Evolutionary conservation across 2,113 vertebrate genomes (phyloP).

Genomic region (Synodontis membranacea): DNA sequence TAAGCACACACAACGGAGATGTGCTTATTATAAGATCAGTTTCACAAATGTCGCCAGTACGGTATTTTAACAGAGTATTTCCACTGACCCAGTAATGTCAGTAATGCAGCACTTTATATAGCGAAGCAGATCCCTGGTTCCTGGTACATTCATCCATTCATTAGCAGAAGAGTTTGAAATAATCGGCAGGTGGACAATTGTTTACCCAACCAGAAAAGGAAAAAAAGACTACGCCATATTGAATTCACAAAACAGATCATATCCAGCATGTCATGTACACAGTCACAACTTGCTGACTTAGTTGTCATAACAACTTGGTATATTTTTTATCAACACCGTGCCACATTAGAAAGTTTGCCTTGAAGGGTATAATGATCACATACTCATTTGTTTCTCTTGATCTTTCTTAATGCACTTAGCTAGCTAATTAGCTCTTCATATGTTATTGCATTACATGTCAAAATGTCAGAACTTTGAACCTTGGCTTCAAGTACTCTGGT

Average conservation of each 20-base stretch:
- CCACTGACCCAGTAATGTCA: background rate
- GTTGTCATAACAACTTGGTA: too few relatives aligned
- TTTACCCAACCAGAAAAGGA: background rate
- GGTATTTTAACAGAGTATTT: background rate
- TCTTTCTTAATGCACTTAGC: background rate
- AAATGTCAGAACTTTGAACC: background rate
- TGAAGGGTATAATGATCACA: background rate
- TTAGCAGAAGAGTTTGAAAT: background rate
- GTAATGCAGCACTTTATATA: background rate
- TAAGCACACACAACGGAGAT: conserved; percentile 54
- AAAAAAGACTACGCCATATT: background rate
- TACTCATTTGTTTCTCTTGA: background rate
- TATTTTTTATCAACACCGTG: background rate
- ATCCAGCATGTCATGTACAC: background rate
- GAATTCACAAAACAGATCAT: background rate
- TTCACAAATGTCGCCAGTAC: too few relatives aligned
- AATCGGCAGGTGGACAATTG: background rate
- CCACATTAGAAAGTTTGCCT: background rate
- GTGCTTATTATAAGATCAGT: background rate
- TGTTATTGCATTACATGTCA: background rate
- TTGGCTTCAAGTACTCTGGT: background rate
- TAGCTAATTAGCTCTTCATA: background rate
- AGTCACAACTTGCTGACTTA: background rate
- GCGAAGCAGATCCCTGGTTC: background rate
- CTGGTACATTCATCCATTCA: background rate